Conservation (phyloP, 2,113 vertebrate genomes). For the Xiphophorus hellerii region DNA sequence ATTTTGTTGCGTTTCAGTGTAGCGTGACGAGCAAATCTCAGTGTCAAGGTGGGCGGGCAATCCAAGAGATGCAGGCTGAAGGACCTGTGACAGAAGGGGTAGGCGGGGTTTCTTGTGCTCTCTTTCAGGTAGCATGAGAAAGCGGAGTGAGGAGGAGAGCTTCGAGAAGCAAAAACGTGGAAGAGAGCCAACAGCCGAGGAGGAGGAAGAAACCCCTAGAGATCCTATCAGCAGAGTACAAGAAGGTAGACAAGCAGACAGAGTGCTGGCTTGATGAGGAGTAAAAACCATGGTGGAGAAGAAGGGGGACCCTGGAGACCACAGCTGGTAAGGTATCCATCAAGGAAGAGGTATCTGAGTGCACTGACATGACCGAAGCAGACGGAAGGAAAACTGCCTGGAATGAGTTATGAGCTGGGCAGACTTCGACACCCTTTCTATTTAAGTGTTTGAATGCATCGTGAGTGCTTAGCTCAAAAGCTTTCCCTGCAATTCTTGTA, state of each 20-base stretch:
- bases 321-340: background rate
- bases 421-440: background rate
- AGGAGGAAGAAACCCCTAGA: background rate
- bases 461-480: background rate
- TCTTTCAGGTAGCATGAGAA: background rate
- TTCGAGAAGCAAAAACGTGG: background rate
- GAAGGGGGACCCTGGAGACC: background rate
- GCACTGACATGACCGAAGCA: background rate
- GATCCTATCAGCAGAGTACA: background rate
- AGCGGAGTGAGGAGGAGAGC: background rate
- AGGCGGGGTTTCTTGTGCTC: background rate
- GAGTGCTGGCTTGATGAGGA: background rate
- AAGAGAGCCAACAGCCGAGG: background rate
- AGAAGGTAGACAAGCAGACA: background rate
- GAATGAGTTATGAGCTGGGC: background rate
- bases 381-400: background rate
- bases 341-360: background rate
- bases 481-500: background rate
- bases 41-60: background rate
- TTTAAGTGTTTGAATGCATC: background rate
- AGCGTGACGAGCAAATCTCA: background rate
- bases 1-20: too few relatives aligned
- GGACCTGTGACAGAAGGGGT: background rate
- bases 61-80: background rate
- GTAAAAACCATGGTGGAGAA: background rate